Evolutionary conservation across 1,140 invertebrate species (phyloP).

Genomic region (Solenopsis fugax): DNA sequence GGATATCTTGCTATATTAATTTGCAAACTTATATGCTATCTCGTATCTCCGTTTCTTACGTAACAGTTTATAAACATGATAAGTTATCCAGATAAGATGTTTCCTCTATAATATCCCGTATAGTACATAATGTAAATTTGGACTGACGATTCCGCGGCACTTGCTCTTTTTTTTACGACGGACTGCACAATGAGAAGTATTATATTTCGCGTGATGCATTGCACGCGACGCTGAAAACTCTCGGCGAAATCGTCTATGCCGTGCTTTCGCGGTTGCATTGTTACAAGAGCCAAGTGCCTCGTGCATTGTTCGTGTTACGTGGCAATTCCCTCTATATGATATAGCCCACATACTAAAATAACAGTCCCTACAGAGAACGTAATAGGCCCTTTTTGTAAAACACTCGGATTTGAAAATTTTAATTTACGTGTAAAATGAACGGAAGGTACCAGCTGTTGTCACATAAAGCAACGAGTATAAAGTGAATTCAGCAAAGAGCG

Average conservation of each 20-base stretch:
- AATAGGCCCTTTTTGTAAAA: constrained; percentile 34
- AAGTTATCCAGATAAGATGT: neutral
- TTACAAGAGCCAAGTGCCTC: constrained; percentile 50
- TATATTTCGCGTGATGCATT: constrained; percentile 38
- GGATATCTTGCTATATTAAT: neutral
- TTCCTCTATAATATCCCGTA: neutral
- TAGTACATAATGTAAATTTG: constrained; percentile 11
- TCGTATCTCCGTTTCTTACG: neutral
- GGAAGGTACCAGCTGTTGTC: neutral
- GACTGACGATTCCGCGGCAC: neutral
- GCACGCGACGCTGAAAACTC: constrained; percentile 46
- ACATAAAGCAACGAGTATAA: neutral
- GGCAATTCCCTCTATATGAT: constrained; percentile 24
- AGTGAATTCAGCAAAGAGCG: constrained; percentile 1
- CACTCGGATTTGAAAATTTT: constrained; percentile 25
- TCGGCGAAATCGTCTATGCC: constrained; percentile 41
- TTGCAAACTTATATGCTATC: neutral
- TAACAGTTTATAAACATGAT: neutral
- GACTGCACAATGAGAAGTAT: neutral
- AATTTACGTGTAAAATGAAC: constrained; percentile 26
- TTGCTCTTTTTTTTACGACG: neutral
- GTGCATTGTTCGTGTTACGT: constrained; percentile 44
- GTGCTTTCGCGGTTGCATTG: constrained; percentile 35
- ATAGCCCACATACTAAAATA: constrained; percentile 52
- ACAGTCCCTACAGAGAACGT: neutral